Base-by-base conservation (phyloP, 1,140 invertebrate genomes). In the Lucilia cuprina region DNA sequence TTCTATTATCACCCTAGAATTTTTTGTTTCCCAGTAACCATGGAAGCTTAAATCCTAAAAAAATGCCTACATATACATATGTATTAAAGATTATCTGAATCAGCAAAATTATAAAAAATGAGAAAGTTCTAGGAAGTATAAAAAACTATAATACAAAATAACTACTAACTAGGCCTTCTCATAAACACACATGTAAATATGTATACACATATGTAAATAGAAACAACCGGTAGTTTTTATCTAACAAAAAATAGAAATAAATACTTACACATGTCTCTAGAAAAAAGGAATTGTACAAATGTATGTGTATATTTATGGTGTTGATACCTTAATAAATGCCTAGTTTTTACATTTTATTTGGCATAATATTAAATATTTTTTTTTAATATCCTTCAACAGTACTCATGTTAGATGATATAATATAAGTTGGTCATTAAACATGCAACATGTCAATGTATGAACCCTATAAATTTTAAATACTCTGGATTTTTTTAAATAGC, bases 311-410 rank as follows among this genome's bases (percentile, higher is more conserved):
- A 70, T 70, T 12, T 70, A 19, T 70, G 19, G 65, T 70, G 65
- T 70, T 70, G 65, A 70, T 70, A 21, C 65, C 65, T 70, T 70
- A 70, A 70, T 70, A 70, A 70, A 70, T 70, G 65, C 19, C 21
- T 70, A 70, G 25, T 70, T 70, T 70, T 21, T 55, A 55, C 50
- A 70, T 30, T 30, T 30, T 30, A 70, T 70, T 70, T 70, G n/a
- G 65, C n/a, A 70, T 70, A 70, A 55, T 21, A 70, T 70, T 70
- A 70, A 17, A 70, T 19, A 21, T 19, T 70, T 19, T 5, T 17
- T 2, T 25, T 70, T 70, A 30, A 30, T 30, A 30, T 3, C 25
- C 25, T 30, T 3, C 1, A 30, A 30, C 25, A 30, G 25, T 30
- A 30, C 25, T 30, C 25, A 30, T 30, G 25, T 1, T 30, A 30